Percentiles rank a stretch among this genome's conserved stretches.
Evolutionary conservation across 1,140 invertebrate genomes (phyloP).

Genomic region (Cydia splendana): DNA sequence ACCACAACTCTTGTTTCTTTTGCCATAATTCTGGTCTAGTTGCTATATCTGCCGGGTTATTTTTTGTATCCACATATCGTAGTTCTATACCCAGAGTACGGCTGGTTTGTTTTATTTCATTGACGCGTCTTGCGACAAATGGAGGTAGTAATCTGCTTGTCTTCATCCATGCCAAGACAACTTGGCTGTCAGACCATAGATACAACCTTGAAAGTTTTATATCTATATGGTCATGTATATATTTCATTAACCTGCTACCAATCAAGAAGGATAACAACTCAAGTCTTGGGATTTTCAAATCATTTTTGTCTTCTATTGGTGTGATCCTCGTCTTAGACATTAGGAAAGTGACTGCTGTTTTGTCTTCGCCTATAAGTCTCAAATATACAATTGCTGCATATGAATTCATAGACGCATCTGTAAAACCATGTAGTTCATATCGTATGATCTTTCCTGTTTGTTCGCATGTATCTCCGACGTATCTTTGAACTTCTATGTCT

Average conservation of each 20-base stretch:
- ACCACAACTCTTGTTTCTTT: conserved; percentile 19
- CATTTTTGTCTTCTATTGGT: conserved; percentile 22
- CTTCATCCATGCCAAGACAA: conserved; percentile 27
- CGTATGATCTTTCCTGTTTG: not conserved
- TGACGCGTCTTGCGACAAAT: conserved; percentile 26
- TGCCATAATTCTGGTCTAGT: conserved; percentile 13
- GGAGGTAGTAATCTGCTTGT: conserved; percentile 24
- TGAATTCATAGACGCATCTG: conserved; percentile 33
- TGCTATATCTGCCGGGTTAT: conserved; percentile 30
- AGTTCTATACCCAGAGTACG: not conserved
- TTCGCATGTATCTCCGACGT: not conserved
- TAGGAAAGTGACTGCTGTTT: not conserved
- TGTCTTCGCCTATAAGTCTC: not conserved
- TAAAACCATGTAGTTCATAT: conserved; percentile 34
- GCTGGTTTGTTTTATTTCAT: conserved; percentile 23
- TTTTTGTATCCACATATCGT: not conserved
- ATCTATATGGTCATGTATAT: not conserved
- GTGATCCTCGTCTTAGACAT: conserved; percentile 33
- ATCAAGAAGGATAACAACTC: conserved; percentile 27
- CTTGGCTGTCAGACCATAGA: conserved; percentile 33
- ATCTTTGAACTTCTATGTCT: conserved; percentile 24
- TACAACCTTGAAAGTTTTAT: not conserved
- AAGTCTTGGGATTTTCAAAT: conserved; percentile 30
- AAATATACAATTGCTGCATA: conserved; percentile 30
- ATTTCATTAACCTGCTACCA: conserved; percentile 33